Conservation (phyloP, 2,113 vertebrate genomes). For the Ictidomys tridecemlineatus region DNA sequence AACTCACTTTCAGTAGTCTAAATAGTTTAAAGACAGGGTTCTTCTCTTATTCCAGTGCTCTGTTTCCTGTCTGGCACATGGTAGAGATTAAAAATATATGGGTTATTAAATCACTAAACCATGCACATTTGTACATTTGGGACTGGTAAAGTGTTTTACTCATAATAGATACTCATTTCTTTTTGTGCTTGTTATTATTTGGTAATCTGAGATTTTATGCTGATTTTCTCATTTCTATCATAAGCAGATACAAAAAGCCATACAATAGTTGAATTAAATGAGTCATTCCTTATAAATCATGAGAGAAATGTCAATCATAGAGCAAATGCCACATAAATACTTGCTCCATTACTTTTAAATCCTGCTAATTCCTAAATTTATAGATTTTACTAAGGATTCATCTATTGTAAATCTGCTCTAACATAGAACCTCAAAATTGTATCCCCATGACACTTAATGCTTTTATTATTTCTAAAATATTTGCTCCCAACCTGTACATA, state of each 20-base stretch:
- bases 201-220: background rate
- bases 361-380: background rate
- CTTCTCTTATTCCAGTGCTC: background rate
- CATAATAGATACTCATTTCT: background rate
- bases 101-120: background rate
- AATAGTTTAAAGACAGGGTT: background rate
- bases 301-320: background rate
- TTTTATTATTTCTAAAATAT: background rate
- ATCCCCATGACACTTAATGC: background rate
- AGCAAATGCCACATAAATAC: background rate
- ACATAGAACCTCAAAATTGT: background rate
- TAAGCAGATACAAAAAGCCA: background rate
- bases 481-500: background rate
- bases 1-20: no score
- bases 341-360: background rate
- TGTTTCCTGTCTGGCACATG: background rate
- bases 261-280: background rate
- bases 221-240: background rate
- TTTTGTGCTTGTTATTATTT: background rate
- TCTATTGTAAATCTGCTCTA: background rate
- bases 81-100: background rate
- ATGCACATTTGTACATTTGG: background rate
- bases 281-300: background rate
- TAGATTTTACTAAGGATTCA: background rate
- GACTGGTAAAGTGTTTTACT: background rate